Percentiles rank a stretch among this genome's conserved stretches.
phyloP scores from a whole-genome alignment of 2,797 vertebrate genomes.

The Acrossocheilus wenchowensis region DNA sequence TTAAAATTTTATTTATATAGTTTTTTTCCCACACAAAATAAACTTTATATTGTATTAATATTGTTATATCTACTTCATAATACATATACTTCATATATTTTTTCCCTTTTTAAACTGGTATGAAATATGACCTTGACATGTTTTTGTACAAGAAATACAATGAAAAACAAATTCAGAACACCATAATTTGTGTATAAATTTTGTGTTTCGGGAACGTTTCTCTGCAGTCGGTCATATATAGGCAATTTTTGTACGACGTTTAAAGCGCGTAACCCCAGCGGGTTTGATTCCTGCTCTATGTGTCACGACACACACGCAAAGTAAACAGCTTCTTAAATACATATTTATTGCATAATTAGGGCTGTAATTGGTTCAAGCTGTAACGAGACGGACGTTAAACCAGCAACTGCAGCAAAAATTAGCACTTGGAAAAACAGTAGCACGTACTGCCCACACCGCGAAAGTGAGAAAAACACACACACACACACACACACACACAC shows the following conservation, averaged over 20 bases:
- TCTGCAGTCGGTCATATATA: neutral
- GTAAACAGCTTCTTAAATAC: constrained; percentile 75
- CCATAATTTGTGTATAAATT: neutral
- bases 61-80: neutral
- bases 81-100: neutral
- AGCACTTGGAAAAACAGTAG: constrained; percentile 50
- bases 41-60: neutral
- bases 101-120: neutral
- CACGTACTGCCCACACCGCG: constrained; percentile 39
- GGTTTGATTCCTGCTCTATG: constrained; percentile 18
- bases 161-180: neutral
- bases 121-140: neutral
- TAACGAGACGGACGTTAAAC: constrained; percentile 73
- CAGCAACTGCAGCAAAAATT: constrained; percentile 73
- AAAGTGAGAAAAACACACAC: constrained; percentile 29
- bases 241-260: neutral
- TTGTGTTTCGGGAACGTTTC: neutral
- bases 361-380: constrained; percentile 79
- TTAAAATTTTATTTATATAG: neutral
- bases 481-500: constrained; percentile 6
- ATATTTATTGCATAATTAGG: constrained; percentile 81
- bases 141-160: neutral
- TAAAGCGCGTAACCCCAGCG: neutral
- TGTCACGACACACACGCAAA: constrained; percentile 49
- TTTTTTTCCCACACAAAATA: neutral